A percentile compares a stretch with the other conserved stretches of the same genome.
Evolutionary conservation across 2,888 invertebrate species (phyloP).

Genomic region (Lochmaea capreae): DNA sequence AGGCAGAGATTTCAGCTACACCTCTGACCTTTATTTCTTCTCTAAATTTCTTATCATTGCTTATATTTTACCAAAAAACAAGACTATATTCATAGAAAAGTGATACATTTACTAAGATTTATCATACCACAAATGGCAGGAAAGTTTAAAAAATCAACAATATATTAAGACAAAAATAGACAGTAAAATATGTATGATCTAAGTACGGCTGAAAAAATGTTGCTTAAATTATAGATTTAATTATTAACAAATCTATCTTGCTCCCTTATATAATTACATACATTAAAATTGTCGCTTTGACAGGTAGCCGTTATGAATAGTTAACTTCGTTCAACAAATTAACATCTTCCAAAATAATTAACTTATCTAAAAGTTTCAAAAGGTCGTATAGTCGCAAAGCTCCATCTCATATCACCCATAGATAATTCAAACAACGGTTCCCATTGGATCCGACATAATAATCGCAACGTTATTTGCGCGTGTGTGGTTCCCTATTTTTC

Average conservation of each 20-base stretch:
- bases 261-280: neutral
- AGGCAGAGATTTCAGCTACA: no score
- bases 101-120: no score
- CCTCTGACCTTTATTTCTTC: no score
- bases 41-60: no score
- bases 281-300: neutral
- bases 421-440: neutral
- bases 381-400: neutral
- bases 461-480: slow-evolving; percentile 1
- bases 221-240: neutral
- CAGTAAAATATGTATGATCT: neutral
- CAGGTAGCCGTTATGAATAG: neutral
- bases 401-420: neutral
- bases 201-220: neutral
- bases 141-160: no score
- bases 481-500: slow-evolving; percentile 17
- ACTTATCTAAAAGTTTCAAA: no score
- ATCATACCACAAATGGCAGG: no score
- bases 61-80: no score
- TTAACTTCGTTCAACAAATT: neutral
- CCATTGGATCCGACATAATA: slow-evolving; percentile 2
- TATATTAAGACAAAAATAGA: neutral
- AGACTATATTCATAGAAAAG: no score
- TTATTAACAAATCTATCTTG: neutral
- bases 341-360: neutral